A percentile compares a stretch with the other conserved stretches of the same genome.
Conservation (phyloP, 1,140 invertebrate genomes). For the Sweltsa coloradensis region DNA sequence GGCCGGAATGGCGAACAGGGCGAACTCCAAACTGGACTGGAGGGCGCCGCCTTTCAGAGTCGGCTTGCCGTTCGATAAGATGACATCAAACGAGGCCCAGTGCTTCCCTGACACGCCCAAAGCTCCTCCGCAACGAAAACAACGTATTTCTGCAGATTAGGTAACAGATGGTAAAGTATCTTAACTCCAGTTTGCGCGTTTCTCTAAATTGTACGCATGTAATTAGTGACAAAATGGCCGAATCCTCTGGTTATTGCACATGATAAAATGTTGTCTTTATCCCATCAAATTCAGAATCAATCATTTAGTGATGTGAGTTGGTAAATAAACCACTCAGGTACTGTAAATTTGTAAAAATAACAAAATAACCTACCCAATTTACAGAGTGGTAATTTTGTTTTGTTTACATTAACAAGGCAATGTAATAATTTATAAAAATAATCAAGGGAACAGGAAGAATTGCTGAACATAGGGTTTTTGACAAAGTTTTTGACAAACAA, state of each 20-base stretch:
- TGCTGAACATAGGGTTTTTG: too few relatives aligned
- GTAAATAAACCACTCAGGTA: background rate
- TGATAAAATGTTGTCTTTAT: background rate
- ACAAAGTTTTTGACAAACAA: too few relatives aligned
- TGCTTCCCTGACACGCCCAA: conserved; percentile 85
- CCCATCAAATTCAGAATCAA: background rate
- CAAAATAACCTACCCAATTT: too few relatives aligned
- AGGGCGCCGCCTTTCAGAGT: conserved; percentile 88
- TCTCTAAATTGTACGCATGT: background rate
- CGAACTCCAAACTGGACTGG: too few relatives aligned
- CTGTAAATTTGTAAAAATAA: too few relatives aligned
- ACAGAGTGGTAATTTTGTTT: too few relatives aligned
- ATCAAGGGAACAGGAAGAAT: too few relatives aligned
- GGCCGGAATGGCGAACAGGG: too few relatives aligned
- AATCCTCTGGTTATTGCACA: background rate
- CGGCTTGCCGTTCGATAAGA: conserved; percentile 88
- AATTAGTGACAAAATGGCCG: background rate
- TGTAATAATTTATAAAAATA: too few relatives aligned
- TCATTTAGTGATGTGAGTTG: background rate
- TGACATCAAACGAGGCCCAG: conserved; percentile 86
- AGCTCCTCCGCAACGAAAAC: conserved; percentile 66
- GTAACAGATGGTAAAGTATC: conserved; percentile 60
- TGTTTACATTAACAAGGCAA: too few relatives aligned
- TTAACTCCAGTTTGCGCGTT: too few relatives aligned
- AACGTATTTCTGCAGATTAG: conserved; percentile 87